These are phyloP conservation scores for Zaprionus gabonicus DNA, from an alignment of 1,140 invertebrate genomes.

Conservation along the genomic window DNA sequence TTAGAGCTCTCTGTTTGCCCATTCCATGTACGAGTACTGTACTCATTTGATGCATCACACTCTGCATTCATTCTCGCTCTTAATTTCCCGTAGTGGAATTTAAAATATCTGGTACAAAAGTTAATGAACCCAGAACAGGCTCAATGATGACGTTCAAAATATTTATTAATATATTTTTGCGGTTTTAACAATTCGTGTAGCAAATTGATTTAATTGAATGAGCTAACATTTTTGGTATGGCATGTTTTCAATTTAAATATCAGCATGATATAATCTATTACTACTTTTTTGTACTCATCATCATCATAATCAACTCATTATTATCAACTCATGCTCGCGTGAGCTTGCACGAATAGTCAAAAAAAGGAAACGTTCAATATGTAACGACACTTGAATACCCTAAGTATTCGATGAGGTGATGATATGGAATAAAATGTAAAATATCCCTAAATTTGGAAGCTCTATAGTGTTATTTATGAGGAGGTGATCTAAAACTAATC, in stretches of 20 bases:
- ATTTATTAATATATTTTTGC: background rate
- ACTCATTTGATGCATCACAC: background rate
- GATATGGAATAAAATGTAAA: too few relatives aligned
- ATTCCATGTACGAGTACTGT: background rate
- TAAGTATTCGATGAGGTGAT: background rate
- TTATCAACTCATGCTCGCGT: background rate
- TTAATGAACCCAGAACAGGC: background rate
- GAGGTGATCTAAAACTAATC: too few relatives aligned
- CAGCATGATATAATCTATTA: background rate
- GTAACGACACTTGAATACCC: background rate
- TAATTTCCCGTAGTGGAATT: background rate
- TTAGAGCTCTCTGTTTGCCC: background rate
- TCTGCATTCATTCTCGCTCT: background rate
- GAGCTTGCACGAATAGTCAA: background rate
- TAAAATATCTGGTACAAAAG: background rate
- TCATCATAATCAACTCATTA: background rate
- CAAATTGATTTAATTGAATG: background rate
- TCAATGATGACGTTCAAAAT: background rate
- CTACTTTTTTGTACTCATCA: background rate
- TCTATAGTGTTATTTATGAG: too few relatives aligned
- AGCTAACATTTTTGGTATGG: background rate
- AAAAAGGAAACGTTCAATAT: background rate
- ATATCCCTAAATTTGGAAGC: too few relatives aligned
- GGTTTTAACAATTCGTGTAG: background rate
- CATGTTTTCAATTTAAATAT: background rate